phyloP scores from a whole-genome alignment of 2,797 vertebrate genomes.

The Sebastes glaucus region DNA sequence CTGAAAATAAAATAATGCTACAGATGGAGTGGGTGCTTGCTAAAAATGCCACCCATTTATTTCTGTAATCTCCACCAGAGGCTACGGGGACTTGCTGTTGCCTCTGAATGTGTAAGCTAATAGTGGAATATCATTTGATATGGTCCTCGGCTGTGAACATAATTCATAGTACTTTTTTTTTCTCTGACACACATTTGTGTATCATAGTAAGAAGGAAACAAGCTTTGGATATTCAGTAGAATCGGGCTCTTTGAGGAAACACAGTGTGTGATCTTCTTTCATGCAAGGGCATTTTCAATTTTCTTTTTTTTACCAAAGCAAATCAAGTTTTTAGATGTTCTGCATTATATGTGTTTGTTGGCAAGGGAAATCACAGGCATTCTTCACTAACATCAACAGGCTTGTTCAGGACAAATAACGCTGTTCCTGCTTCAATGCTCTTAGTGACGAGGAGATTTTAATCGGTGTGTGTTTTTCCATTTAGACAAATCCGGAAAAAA shows the following conservation, averaged over 20 bases:
- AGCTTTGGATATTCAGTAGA: conserved; percentile 26
- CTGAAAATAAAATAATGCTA: neutral
- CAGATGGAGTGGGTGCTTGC: conserved; percentile 13
- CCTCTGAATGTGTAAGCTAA: conserved; percentile 48
- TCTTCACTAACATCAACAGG: conserved; percentile 20
- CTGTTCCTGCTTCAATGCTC: neutral
- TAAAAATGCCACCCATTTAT: conserved; percentile 35
- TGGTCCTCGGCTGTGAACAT: conserved; percentile 52
- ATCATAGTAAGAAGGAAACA: conserved; percentile 23
- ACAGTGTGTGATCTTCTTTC: conserved; percentile 52
- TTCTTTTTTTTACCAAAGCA: conserved; percentile 55
- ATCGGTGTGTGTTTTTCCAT: conserved; percentile 18
- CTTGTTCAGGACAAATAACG: conserved; percentile 6
- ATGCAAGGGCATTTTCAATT: conserved; percentile 62
- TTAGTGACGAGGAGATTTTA: conserved; percentile 21
- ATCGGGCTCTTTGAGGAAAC: conserved; percentile 43
- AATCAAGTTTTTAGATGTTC: conserved; percentile 56
- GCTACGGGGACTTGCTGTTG: conserved; percentile 34
- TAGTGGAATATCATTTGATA: conserved; percentile 55
- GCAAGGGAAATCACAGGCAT: conserved; percentile 30
- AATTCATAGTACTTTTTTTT: conserved; percentile 28
- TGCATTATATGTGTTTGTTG: conserved; percentile 19
- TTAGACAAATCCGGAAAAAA: conserved; percentile 2
- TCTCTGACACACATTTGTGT: conserved; percentile 31
- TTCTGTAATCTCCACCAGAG: conserved; percentile 52